Base-by-base conservation (phyloP, 2,888 invertebrate genomes). In the Microctonus aethiopoides region DNA sequence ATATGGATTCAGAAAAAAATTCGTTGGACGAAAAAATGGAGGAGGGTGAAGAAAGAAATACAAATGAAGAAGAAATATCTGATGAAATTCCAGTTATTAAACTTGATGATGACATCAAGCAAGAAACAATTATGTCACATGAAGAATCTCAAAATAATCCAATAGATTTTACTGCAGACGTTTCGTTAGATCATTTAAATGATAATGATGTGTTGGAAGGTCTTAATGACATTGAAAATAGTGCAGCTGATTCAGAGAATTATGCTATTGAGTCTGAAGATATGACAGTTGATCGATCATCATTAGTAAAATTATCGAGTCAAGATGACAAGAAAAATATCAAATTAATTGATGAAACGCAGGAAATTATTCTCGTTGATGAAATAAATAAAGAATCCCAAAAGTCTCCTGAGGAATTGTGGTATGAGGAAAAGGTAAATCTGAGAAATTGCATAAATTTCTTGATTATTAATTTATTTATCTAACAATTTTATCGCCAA, bases 191-290 rank as follows among this genome's bases (percentile, higher is more conserved):
- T 5, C 60, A 70, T 0, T 61, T 72, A 4, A 73, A 73, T 9
- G 69, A 61, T 7, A 57, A 61, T 36, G 72, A 69, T 6, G 46
- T 29, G 2, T 26, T 32, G 10, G 54, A 57, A 60, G 79, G 84
- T 71, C 74, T 83, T 46, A 83, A 83, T 74, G 82, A 81, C 56
- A 81, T 84, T 56, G 83, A 84, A 74, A 83, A 79, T 66, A 82
- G 81, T 60, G 81, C 79, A 24, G 61, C 79, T 24, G 76, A 78
- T 59, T 76, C 78, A 9, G 77, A 78, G 22, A 76, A 71, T 56
- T 78, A 79, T 64, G 76, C 77, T 36, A 63, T 73, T 32, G 71
- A 71, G n/a, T 54, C 59, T 29, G 70, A 36, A 34, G 51, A 70
- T 56, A n/a, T 57, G 72, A 29, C 71, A 70, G 68, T 29, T 13